These are phyloP conservation scores for Heliconius cydno DNA, from an alignment of 2,888 invertebrate species.

Conservation along the genomic window DNA sequence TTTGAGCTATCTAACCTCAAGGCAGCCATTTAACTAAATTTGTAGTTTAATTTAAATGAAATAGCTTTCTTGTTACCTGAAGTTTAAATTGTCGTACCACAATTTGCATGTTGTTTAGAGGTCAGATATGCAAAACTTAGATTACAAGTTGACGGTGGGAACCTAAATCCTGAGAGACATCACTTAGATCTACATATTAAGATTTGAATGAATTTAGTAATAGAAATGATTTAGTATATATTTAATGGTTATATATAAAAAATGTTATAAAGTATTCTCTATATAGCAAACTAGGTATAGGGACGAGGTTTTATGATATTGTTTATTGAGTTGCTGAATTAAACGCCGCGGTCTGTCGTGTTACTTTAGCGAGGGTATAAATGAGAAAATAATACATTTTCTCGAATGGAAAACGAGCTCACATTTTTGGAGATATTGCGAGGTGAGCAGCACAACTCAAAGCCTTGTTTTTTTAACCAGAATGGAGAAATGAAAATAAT, in stretches of 20 bases:
- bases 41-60: slow-evolving; percentile 14
- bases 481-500: too few relatives aligned
- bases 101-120: slow-evolving; percentile 30
- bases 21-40: slow-evolving; percentile 12
- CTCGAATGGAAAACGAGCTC: too few relatives aligned
- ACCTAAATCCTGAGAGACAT: slow-evolving; percentile 10
- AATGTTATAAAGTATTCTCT: too few relatives aligned
- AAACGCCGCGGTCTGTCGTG: too few relatives aligned
- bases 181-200: slow-evolving; percentile 12
- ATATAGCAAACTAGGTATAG: too few relatives aligned
- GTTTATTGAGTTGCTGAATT: too few relatives aligned
- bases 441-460: background rate
- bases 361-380: too few relatives aligned
- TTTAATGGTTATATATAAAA: too few relatives aligned
- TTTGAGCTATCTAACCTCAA: background rate
- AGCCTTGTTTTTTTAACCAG: too few relatives aligned
- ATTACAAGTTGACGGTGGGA: slow-evolving; percentile 26
- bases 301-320: too few relatives aligned
- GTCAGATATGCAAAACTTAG: slow-evolving; percentile 25
- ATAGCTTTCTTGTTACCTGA: slow-evolving; percentile 29
- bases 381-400: too few relatives aligned
- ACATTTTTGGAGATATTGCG: background rate
- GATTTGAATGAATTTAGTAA: background rate
- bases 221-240: background rate
- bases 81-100: slow-evolving; percentile 24